These are phyloP conservation scores for Piprites chloris DNA, from an alignment of 2,113 vertebrate species.

Conservation along the genomic window DNA sequence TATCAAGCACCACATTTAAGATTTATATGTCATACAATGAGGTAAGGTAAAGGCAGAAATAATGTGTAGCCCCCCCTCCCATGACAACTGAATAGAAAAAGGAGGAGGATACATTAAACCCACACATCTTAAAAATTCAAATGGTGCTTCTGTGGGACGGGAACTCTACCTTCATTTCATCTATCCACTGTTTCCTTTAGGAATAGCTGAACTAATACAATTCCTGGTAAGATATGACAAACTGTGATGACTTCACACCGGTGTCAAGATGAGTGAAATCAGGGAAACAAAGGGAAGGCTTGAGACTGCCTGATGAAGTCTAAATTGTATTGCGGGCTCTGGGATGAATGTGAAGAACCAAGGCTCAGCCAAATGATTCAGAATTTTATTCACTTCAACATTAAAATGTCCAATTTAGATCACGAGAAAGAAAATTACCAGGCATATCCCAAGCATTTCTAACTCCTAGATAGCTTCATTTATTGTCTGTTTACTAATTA, in stretches of 20 bases:
- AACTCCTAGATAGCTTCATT: not conserved
- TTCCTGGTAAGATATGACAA: not conserved
- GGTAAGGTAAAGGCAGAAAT: not conserved
- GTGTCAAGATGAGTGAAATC: not conserved
- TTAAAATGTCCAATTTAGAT: not conserved
- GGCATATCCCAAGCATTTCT: not conserved
- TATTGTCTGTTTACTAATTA: not conserved
- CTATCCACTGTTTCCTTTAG: not conserved
- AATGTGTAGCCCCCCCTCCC: rapidly evolving
- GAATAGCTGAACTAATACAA: not conserved
- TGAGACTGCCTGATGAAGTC: not conserved
- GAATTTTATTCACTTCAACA: not conserved
- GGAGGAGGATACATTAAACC: not conserved
- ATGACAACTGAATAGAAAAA: not conserved
- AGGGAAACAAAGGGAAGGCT: not conserved
- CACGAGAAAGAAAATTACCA: not conserved
- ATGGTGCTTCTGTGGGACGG: not conserved
- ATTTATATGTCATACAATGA: not conserved
- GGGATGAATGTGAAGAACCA: not conserved
- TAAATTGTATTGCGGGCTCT: not conserved
- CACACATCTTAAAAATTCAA: not conserved
- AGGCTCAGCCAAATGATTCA: not conserved
- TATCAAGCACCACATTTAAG: not conserved
- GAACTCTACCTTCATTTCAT: not conserved
- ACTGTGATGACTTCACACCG: not conserved